Evolutionary conservation across 2,113 vertebrate genomes (phyloP), one percentile per base, ranked within the genome.

Genomic region (Indicator indicator): DNA sequence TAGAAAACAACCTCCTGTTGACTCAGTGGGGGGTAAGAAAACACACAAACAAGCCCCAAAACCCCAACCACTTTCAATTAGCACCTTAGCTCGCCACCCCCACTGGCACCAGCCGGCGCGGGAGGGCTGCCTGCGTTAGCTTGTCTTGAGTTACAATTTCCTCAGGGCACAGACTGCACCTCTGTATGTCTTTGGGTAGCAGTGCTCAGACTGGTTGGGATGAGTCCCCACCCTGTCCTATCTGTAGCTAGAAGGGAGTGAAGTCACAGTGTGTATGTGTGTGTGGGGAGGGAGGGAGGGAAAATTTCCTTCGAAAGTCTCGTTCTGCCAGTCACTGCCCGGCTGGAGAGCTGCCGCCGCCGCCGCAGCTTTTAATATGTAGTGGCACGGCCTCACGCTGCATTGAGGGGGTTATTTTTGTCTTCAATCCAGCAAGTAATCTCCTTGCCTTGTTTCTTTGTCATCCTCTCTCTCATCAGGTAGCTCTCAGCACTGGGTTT

Each of bases 121-220:
- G 91, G 77, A 91, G 69, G 89, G 95, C 88, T 91, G 95, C 88
- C 95, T 95, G 93, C 83, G 5, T 91, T 95, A 85, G 95, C 95
- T 96, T 93, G 94, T 94, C 94, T 81, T 59, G 46, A 81, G 83
- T 93, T 94, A 60, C 26, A 23, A 83, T 85, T 94, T 46, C 96
- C 96, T 93, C 33, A 0, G 95, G 95, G 95, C 96, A 95, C 90
- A 78, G 96, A 95, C 96, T 95, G 83, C 94, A 92, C 94, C 92
- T 95, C 74, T 74, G 73, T 44, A 38, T 91, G 89, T 86, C 85
- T 95, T 95, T 54, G 86, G 83, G 64, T 62, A 86, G 76, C 20
- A 88, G 91, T 5, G 59, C 93, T 59, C 94, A n/a, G 67, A 86
- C 88, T 63, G 90, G 86, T 46, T 93, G 89, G 21, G 72, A 70